A percentile compares a stretch with the other conserved stretches of the same genome.
phyloP scores from a whole-genome alignment of 1,140 invertebrate species.

The Dreissena polymorpha region DNA sequence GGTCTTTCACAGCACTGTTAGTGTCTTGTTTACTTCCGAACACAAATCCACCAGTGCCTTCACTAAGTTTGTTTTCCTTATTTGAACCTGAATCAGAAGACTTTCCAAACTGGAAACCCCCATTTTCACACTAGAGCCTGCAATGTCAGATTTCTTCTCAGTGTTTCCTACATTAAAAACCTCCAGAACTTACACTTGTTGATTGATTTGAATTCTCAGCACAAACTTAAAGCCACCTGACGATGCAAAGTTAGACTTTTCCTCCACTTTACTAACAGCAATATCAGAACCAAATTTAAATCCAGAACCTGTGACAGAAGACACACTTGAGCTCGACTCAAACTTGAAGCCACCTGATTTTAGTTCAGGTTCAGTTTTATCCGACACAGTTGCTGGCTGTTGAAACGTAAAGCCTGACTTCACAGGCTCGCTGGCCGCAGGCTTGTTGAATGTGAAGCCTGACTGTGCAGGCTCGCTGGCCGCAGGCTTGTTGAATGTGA shows the following conservation, averaged over 20 bases:
- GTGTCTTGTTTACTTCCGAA: constrained; percentile 15
- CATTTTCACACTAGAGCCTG: too few species aligned
- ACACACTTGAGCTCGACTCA: neutral
- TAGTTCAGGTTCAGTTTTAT: neutral
- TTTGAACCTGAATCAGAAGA: constrained; percentile 30
- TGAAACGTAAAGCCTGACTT: constrained; percentile 16
- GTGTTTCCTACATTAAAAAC: constrained; percentile 22
- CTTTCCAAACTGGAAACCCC: too few species aligned
- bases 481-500: constrained; percentile 12
- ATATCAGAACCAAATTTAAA: constrained; percentile 37
- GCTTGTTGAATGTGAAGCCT: constrained; percentile 10
- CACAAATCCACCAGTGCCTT: neutral
- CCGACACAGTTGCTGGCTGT: neutral
- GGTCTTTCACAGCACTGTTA: neutral
- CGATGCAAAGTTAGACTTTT: neutral
- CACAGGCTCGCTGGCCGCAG: neutral
- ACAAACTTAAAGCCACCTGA: constrained; percentile 36
- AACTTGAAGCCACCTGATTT: constrained; percentile 50
- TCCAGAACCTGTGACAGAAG: constrained; percentile 13
- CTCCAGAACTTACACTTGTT: too few species aligned
- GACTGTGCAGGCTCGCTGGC: neutral
- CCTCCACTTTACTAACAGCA: neutral
- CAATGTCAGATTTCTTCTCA: constrained; percentile 10
- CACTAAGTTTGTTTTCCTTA: neutral
- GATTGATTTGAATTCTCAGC: neutral